Conservation (phyloP, 2,113 vertebrate species). For the Myrmecophaga tridactyla region DNA sequence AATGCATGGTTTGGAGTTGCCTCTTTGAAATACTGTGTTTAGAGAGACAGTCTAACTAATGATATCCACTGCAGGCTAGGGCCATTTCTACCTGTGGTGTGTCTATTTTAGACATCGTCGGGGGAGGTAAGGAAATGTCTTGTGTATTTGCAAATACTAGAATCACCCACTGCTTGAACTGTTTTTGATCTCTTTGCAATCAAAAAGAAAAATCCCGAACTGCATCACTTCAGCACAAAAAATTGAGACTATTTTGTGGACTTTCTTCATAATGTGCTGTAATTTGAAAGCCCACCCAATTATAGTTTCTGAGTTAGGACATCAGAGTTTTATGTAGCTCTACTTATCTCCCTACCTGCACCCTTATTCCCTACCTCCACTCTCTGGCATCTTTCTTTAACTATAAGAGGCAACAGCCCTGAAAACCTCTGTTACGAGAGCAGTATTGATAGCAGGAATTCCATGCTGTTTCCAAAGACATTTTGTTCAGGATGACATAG, state of each 20-base stretch:
- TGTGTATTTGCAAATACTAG: slow-evolving; percentile 25
- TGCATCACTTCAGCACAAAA: not conserved
- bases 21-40: not conserved
- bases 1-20: not conserved
- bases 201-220: not conserved
- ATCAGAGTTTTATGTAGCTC: not conserved
- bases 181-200: slow-evolving; percentile 28
- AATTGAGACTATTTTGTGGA: not conserved
- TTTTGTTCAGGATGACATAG: not conserved
- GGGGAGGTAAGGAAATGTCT: not conserved
- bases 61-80: not conserved
- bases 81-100: slow-evolving; percentile 43
- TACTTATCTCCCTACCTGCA: accelerated
- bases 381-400: not conserved
- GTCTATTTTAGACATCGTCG: not conserved
- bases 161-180: slow-evolving; percentile 21
- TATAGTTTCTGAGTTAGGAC: not conserved
- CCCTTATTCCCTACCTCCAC: too few species aligned
- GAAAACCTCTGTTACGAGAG: not conserved
- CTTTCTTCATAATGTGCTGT: not conserved
- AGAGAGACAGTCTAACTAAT: not conserved
- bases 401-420: not conserved
- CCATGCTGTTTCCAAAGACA: not conserved
- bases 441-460: not conserved
- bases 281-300: slow-evolving; percentile 7